Evolutionary conservation across 2,888 invertebrate species (phyloP).

Genomic region (Noctua janthina): DNA sequence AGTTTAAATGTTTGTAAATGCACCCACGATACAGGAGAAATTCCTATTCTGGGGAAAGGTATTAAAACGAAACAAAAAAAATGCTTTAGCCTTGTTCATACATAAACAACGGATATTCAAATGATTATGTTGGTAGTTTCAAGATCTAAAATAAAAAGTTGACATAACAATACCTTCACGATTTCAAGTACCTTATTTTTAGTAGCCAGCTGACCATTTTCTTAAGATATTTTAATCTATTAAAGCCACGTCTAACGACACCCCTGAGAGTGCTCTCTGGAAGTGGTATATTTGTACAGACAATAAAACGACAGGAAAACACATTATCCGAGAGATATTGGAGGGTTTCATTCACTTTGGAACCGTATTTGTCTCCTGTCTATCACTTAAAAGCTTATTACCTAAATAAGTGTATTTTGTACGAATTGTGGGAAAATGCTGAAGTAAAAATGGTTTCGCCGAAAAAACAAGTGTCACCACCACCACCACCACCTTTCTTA

Average conservation of each 20-base stretch:
- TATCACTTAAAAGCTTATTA: background rate
- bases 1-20: too few relatives aligned
- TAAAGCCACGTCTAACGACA: slow-evolving; percentile 12
- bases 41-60: too few relatives aligned
- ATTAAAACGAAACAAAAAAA: too few relatives aligned
- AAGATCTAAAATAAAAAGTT: background rate
- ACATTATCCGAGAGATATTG: background rate
- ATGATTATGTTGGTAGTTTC: background rate
- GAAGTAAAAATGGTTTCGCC: background rate
- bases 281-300: slow-evolving; percentile 16
- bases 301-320: slow-evolving; percentile 17
- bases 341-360: background rate
- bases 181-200: background rate
- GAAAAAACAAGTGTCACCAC: background rate
- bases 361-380: background rate
- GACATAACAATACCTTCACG: background rate
- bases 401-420: background rate
- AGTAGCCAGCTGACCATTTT: background rate
- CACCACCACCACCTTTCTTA: background rate
- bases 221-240: slow-evolving; percentile 9
- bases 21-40: too few relatives aligned
- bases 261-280: slow-evolving; percentile 7
- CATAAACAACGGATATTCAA: background rate
- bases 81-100: background rate
- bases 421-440: background rate